Conservation (phyloP, 2,888 invertebrate genomes). For the Carabus problematicus region DNA sequence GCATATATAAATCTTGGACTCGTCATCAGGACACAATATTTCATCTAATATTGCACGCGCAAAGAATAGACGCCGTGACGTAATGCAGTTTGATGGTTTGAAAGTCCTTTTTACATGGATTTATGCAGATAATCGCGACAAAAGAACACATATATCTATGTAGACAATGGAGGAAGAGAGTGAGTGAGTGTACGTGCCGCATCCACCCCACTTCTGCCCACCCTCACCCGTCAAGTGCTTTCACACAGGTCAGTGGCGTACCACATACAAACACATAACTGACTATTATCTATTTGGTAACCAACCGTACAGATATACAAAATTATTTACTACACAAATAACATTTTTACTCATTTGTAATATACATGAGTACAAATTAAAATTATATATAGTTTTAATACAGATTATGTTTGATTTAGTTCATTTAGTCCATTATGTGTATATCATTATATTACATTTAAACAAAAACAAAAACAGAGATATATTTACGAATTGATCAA, state of each 20-base stretch:
- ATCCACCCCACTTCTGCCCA: too few species aligned
- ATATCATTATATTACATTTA: too few species aligned
- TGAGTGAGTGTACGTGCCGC: slow-evolving; percentile 21
- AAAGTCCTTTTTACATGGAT: slow-evolving; percentile 46
- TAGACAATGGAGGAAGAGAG: slow-evolving; percentile 47
- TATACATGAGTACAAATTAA: too few species aligned
- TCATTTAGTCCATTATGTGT: too few species aligned
- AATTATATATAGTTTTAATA: too few species aligned
- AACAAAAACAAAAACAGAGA: too few species aligned
- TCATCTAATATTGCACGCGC: slow-evolving; percentile 37
- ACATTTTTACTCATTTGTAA: too few species aligned
- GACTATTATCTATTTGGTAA: too few species aligned
- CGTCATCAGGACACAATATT: slow-evolving; percentile 35
- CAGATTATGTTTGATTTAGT: too few species aligned
- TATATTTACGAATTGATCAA: too few species aligned
- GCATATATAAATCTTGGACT: slow-evolving; percentile 36
- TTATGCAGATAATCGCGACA: slow-evolving; percentile 53
- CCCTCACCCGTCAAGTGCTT: slow-evolving; percentile 32
- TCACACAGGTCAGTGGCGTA: slow-evolving; percentile 6
- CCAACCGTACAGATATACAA: too few species aligned
- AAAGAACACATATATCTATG: slow-evolving; percentile 50
- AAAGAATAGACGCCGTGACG: slow-evolving; percentile 46
- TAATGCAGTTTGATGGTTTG: slow-evolving; percentile 50
- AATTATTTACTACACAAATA: too few species aligned
- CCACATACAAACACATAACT: not conserved